Evolutionary conservation across 2,113 vertebrate species (phyloP), one percentile per base, ranked within the genome.

Genomic region (Gobiocypris rarus): DNA sequence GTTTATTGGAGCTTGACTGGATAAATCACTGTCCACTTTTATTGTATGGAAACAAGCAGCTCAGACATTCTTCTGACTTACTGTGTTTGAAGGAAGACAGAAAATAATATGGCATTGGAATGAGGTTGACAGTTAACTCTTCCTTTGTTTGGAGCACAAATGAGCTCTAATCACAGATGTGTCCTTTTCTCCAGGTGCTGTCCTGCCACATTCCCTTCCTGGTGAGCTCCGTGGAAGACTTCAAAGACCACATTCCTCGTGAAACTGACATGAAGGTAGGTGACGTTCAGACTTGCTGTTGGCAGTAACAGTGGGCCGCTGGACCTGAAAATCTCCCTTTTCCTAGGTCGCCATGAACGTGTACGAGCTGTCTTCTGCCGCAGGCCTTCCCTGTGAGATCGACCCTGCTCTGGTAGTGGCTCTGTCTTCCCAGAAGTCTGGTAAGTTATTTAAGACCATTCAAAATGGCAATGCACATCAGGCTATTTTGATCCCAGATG

Each of bases 201-300:
- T 98, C 97, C 74, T 99, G 97, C 91, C 98, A 99, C 90, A 99
- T 99, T 95, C 98, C 98, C 85, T 99, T 99, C 92, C 95, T 99
- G 93, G 97, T 99, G 90, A 99, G 98, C 92, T 99, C 97, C 28
- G 97, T 99, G 52, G 97, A 99, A 90, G 98, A 99, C 88, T 99
- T 99, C 86, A 99, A 99, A 90, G 97, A 99, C 91, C 98, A 99
- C 95, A 99, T 99, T 95, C 98, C 98, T 89, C 94, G 98, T 87
- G 98, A 99, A 91, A 99, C 98, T 0, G 98, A 99, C 93, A 99
- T 99, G 98, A 99, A 99, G 97, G 98, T 98, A 95, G 89, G 86
- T 65, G 19, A 69, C 9, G 24, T 59, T 48, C 38, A 22, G 22
- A 14, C 50, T 43, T 67, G 34, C 24, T 19, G 19, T 9, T 38